Evolutionary conservation across 2,888 invertebrate species (phyloP), one percentile per base, ranked within the genome.

Genomic region (Philaethria dido): DNA sequence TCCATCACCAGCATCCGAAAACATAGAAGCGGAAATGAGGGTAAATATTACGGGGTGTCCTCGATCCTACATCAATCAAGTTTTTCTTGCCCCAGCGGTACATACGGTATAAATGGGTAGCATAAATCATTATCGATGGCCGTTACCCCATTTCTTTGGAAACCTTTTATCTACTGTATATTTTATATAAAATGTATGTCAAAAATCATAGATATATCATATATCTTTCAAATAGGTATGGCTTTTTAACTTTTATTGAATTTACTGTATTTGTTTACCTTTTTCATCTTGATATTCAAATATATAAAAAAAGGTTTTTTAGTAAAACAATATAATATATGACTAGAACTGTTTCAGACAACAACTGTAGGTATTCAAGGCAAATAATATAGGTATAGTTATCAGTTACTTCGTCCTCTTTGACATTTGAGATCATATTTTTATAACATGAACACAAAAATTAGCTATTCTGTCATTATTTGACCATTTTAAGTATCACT

Each of bases 101-200:
- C 77, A 75, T 80, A 82, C 79, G 79, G 78, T 81, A 86, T 84
- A 25, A 88, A 89, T 86, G 84, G 85, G 72, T 67, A 73, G 75
- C 88, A 88, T 91, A 87, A 87, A 90, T 90, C 89, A 87, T 88
- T 88, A 88, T 85, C 79, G 85, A 85, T 77, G 81, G 84, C 80
- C 83, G 79, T 69, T 57, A 22, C 22, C 39, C 57, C 42, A 42
- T 0, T 42, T 57, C 57, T 57, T 42, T 16, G 5, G 36, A 74
- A 77, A 77, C 76, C 77, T 81, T 82, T 83, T 84, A 84, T 82
- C 79, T 63, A 77, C 22, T 80, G 80, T 79, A 73, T 74, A 77
- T 57, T 52, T 66, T 59, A 39, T 39, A 39, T 39, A 20, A 42
- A 50, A 44, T 55, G 45, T 36, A 42, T 50, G 33, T 62, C 60